Conservation (phyloP, 2,113 vertebrate species). For the Cavia aperea region DNA sequence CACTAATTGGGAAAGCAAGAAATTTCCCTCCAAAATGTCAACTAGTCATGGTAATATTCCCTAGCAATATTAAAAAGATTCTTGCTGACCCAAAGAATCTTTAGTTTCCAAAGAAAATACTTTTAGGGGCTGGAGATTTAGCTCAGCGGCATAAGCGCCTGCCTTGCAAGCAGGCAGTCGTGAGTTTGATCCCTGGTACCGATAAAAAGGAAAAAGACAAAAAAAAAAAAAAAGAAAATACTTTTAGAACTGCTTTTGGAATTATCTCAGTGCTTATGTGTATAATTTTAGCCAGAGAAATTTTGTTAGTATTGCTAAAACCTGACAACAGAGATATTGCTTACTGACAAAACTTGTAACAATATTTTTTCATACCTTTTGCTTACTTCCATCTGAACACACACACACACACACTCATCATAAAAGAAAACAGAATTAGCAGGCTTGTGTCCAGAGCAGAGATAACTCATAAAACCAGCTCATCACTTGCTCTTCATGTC, state of each 20-base stretch:
- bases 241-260: not conserved
- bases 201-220: no score
- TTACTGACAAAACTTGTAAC: not conserved
- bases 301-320: not conserved
- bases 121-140: no score
- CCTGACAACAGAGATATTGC: not conserved
- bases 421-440: not conserved
- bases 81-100: constrained; percentile 19
- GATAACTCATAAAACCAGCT: not conserved
- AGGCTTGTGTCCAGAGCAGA: not conserved
- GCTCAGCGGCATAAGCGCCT: no score
- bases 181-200: no score
- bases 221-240: not conserved
- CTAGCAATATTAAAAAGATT: not conserved
- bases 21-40: constrained; percentile 12
- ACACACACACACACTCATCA: not conserved
- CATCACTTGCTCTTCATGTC: not conserved
- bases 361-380: not conserved
- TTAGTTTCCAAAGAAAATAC: constrained; percentile 1
- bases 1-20: constrained; percentile 47
- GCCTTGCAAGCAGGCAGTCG: no score
- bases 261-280: not conserved
- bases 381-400: not conserved
- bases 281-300: not conserved
- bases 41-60: not conserved